A percentile compares a stretch with the other conserved stretches of the same genome.
Evolutionary conservation across 2,113 vertebrate species (phyloP).

Genomic region (Poecile atricapillus): DNA sequence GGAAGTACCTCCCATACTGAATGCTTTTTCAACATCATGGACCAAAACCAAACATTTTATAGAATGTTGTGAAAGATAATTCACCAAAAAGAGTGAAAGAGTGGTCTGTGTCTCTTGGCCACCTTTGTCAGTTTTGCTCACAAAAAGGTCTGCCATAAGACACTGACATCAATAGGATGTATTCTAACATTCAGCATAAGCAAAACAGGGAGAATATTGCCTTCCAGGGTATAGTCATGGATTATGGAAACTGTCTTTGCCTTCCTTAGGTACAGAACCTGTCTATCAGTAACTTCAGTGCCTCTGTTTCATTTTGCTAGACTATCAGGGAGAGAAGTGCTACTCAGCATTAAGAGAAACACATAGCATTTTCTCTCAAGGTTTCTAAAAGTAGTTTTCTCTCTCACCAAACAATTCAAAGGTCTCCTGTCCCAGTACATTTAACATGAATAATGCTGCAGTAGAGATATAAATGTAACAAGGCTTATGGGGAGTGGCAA

Average conservation of each 20-base stretch:
- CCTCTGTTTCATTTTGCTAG: not conserved
- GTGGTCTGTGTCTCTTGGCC: not conserved
- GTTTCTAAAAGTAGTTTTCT: not conserved
- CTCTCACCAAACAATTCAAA: not conserved
- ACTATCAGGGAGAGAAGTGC: not conserved
- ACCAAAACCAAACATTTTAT: not conserved
- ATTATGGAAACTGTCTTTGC: not conserved
- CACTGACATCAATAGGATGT: not conserved
- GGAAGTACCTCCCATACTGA: not conserved
- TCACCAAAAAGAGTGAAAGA: not conserved
- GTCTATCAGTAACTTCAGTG: not conserved
- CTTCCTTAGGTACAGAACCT: not conserved
- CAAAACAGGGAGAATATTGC: not conserved
- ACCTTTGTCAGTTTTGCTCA: not conserved
- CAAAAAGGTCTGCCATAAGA: not conserved
- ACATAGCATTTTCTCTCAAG: not conserved
- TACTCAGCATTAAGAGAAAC: not conserved
- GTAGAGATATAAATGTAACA: not conserved
- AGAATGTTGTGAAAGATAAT: not conserved
- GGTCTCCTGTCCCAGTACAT: not conserved
- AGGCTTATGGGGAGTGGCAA: not conserved
- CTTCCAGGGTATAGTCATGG: not conserved
- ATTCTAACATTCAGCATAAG: not conserved
- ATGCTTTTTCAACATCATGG: not conserved
- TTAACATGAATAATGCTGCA: not conserved